Percentiles rank a stretch among this genome's conserved stretches.
These are phyloP conservation scores for Melieria crassipennis DNA, from an alignment of 2,888 invertebrate genomes.

Conservation along the genomic window DNA sequence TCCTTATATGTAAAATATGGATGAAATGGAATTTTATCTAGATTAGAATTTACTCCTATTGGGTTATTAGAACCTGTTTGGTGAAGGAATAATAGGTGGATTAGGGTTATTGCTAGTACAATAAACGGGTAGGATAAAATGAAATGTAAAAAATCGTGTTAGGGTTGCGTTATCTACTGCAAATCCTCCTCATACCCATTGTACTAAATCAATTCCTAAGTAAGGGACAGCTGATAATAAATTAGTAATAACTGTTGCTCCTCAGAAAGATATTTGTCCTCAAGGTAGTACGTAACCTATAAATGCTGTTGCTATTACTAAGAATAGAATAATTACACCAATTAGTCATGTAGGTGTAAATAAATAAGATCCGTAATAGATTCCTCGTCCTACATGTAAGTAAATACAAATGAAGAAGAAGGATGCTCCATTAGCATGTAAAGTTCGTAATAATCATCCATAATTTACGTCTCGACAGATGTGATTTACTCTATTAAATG, in stretches of 20 bases:
- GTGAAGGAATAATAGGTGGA: slow-evolving; percentile 75
- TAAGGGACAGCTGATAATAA: slow-evolving; percentile 78
- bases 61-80: slow-evolving; percentile 77
- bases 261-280: slow-evolving; percentile 85
- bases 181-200: slow-evolving; percentile 82
- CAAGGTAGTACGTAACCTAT: slow-evolving; percentile 82
- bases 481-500: slow-evolving; percentile 74
- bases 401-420: slow-evolving; percentile 78
- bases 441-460: slow-evolving; percentile 1
- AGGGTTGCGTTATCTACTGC: slow-evolving; percentile 78
- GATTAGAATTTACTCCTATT: slow-evolving; percentile 72
- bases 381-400: slow-evolving; percentile 74
- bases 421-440: slow-evolving; percentile 78
- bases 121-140: slow-evolving; percentile 80
- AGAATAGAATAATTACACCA: slow-evolving; percentile 74
- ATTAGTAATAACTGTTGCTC: slow-evolving; percentile 83
- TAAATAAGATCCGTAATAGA: slow-evolving; percentile 69
- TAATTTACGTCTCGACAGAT: slow-evolving; percentile 68
- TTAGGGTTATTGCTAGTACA: slow-evolving; percentile 70
- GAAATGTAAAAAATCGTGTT: slow-evolving; percentile 78
- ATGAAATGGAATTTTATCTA: slow-evolving; percentile 77
- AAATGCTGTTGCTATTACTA: slow-evolving; percentile 78
- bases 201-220: slow-evolving; percentile 72
- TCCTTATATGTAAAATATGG: slow-evolving; percentile 75
- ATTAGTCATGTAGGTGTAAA: slow-evolving; percentile 71